These are phyloP conservation scores for Zaprionus ornatus DNA, from an alignment of 1,140 invertebrate species.

Conservation along the genomic window DNA sequence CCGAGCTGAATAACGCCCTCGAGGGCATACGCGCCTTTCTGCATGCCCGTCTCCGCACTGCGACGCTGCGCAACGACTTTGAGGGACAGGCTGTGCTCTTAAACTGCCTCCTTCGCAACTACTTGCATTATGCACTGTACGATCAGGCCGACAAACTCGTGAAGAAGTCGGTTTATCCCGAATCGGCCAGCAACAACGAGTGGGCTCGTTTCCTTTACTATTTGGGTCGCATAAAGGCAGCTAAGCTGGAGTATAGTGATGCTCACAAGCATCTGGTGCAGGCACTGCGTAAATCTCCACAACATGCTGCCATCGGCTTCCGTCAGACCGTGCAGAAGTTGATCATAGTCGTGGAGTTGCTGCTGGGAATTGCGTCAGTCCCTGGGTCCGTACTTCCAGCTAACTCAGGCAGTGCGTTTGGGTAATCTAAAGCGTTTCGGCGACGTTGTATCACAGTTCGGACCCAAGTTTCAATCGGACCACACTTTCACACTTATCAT, in stretches of 20 bases:
- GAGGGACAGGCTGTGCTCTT: slow-evolving; percentile 98
- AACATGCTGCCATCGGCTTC: slow-evolving; percentile 98
- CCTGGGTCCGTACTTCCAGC: slow-evolving; percentile 97
- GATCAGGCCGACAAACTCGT: slow-evolving; percentile 98
- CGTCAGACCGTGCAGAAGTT: slow-evolving; percentile 99
- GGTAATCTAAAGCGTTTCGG: slow-evolving; percentile 98
- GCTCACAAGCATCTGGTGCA: slow-evolving; percentile 98
- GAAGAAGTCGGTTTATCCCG: slow-evolving; percentile 97
- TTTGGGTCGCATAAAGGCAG: slow-evolving; percentile 98
- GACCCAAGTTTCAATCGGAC: slow-evolving; percentile 93
- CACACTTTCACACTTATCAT: slow-evolving; percentile 98
- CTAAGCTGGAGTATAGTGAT: slow-evolving; percentile 97
- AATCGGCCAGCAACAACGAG: slow-evolving; percentile 98
- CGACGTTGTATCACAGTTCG: slow-evolving; percentile 95
- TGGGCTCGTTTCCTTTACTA: slow-evolving; percentile 99
- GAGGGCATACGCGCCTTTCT: slow-evolving; percentile 95
- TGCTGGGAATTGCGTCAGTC: slow-evolving; percentile 95
- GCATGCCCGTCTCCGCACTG: slow-evolving; percentile 95
- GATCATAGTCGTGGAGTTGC: slow-evolving; percentile 96
- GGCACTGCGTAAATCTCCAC: slow-evolving; percentile 97
- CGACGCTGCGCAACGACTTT: slow-evolving; percentile 97
- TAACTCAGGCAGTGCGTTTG: slow-evolving; percentile 98
- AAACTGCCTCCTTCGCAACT: slow-evolving; percentile 97
- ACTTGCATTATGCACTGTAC: slow-evolving; percentile 97
- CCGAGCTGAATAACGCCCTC: slow-evolving; percentile 94